phyloP scores from a whole-genome alignment of 1,140 invertebrate genomes.

The Halesus radiatus region DNA sequence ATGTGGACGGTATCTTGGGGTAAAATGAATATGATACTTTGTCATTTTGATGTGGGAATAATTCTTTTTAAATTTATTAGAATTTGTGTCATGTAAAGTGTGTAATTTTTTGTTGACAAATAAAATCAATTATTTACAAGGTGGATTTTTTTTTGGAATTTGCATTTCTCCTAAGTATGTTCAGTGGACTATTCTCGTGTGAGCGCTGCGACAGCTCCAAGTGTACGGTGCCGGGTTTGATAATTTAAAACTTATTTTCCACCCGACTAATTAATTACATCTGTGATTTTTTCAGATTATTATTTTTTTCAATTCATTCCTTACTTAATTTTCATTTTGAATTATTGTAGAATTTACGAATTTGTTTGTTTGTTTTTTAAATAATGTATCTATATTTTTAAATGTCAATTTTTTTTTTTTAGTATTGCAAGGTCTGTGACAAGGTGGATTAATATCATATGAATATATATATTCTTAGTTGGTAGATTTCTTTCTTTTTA shows the following conservation, averaged over 20 bases:
- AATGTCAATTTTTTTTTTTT: slow-evolving; percentile 4
- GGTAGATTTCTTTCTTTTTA: slow-evolving; percentile 11
- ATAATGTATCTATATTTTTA: slow-evolving; percentile 9
- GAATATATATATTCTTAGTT: slow-evolving; percentile 13
- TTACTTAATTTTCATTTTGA: neutral
- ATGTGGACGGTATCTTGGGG: too few species aligned
- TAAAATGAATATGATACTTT: too few species aligned
- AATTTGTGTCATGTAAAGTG: neutral
- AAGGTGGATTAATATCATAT: neutral
- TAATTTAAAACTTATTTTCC: neutral
- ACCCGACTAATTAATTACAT: neutral
- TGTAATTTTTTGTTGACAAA: neutral
- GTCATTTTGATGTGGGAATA: too few species aligned
- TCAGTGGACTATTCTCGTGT: neutral
- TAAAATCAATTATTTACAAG: neutral
- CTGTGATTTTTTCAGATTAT: slow-evolving; percentile 11
- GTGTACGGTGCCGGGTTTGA: too few species aligned
- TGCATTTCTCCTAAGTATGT: neutral
- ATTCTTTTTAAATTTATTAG: neutral
- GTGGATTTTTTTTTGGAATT: neutral
- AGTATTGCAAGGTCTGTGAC: slow-evolving; percentile 2
- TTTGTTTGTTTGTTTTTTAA: neutral
- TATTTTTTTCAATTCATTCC: slow-evolving; percentile 13
- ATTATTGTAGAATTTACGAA: neutral
- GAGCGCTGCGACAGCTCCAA: too few species aligned